Conservation (phyloP, 30 jellyfish, hydroid and myxozoan genomes). For the Hydractinia symbiolongicarpus region DNA sequence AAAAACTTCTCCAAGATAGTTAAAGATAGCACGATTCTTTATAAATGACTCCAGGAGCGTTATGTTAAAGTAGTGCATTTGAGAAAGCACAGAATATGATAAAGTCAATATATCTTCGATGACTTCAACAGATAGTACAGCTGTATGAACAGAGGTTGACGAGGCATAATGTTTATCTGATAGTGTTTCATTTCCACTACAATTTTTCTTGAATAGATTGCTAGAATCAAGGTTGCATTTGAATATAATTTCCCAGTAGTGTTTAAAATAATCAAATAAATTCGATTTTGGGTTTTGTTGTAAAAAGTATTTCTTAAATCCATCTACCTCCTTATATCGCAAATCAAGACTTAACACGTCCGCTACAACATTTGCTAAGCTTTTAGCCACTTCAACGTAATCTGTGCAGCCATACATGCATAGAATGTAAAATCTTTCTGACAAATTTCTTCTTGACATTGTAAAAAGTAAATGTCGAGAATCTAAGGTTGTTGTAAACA, state of each 20-base stretch:
- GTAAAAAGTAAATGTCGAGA: no score
- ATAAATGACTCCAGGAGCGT: not conserved
- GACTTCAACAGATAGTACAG: no score
- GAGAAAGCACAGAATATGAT: no score
- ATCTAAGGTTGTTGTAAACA: no score
- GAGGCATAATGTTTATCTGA: no score
- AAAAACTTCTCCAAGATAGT: not conserved
- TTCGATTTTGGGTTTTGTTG: not conserved
- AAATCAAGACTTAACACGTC: not conserved
- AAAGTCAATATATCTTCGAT: no score
- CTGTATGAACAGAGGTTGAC: no score
- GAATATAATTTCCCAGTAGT: not conserved
- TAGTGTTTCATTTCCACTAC: no score
- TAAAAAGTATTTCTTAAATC: not conserved
- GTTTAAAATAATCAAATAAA: not conserved
- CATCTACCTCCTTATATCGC: not conserved
- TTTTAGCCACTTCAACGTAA: not conserved
- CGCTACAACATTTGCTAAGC: not conserved
- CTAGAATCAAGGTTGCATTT: not conserved
- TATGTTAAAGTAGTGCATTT: no score
- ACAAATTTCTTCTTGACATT: no score
- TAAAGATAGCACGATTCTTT: conserved; percentile 4
- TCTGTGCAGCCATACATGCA: not conserved
- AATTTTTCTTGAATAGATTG: not conserved
- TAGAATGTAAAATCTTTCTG: not conserved